A percentile compares a stretch with the other conserved stretches of the same genome.
These are phyloP conservation scores for Dicrostonyx torquatus DNA, from an alignment of 2,797 vertebrate species.

Conservation along the genomic window DNA sequence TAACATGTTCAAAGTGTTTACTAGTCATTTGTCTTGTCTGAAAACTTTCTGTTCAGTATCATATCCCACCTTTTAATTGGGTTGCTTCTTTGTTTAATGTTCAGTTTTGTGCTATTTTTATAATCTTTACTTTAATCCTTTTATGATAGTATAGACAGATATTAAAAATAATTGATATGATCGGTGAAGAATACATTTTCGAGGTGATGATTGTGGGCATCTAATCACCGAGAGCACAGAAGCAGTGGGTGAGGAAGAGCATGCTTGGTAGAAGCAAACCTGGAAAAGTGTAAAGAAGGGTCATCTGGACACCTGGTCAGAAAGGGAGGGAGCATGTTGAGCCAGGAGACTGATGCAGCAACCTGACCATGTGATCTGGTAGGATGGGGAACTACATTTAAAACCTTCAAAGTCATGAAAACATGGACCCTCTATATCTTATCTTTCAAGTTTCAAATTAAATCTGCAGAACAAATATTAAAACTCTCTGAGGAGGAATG, in stretches of 20 bases:
- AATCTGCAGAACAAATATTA: not conserved
- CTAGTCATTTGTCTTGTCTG: not conserved
- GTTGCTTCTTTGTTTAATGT: not conserved
- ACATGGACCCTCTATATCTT: not conserved
- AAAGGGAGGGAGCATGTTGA: rapidly evolving
- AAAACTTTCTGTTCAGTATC: not conserved
- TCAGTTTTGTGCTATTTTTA: not conserved
- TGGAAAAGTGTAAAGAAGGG: not conserved
- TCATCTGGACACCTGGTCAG: too few species aligned
- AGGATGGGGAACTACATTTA: not conserved
- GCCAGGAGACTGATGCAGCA: not conserved
- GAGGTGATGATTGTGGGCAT: not conserved
- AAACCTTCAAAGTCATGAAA: not conserved
- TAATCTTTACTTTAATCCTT: not conserved
- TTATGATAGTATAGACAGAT: too few species aligned
- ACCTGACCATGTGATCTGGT: rapidly evolving
- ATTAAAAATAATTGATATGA: not conserved
- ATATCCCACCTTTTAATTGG: not conserved
- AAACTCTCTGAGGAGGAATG: not conserved
- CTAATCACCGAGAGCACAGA: not conserved
- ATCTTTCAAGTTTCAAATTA: not conserved
- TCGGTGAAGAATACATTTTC: not conserved
- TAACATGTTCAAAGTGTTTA: not conserved
- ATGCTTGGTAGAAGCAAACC: not conserved
- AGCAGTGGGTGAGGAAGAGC: not conserved